Conservation (phyloP, 2,113 vertebrate genomes). For the Martes martes region DNA sequence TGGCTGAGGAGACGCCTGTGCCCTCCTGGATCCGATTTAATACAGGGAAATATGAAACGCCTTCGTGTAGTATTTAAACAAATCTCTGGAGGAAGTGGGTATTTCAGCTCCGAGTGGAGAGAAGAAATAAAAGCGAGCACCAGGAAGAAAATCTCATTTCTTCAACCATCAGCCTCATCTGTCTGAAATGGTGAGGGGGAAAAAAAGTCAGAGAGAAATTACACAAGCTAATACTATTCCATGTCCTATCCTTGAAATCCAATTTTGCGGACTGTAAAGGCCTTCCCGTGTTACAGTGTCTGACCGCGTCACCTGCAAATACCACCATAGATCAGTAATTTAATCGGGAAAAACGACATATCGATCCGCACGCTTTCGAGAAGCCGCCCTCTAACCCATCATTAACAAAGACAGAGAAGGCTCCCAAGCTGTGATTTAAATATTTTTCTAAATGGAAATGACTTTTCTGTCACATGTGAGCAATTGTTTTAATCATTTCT, state of each 20-base stretch:
- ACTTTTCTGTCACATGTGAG: conserved; percentile 63
- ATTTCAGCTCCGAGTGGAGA: neutral
- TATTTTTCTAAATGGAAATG: conserved; percentile 64
- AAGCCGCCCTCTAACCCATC: conserved; percentile 8
- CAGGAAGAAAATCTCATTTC: conserved; percentile 28
- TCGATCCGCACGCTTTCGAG: conserved; percentile 14
- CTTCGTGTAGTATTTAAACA: neutral
- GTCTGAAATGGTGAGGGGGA: neutral
- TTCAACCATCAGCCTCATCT: neutral
- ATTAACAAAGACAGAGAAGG: conserved; percentile 45
- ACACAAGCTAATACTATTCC: neutral
- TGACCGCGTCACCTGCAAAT: neutral
- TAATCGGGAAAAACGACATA: conserved; percentile 44
- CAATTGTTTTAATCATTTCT: conserved; percentile 65
- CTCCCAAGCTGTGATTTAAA: conserved; percentile 44
- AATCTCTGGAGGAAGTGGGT: neutral
- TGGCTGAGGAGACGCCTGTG: neutral
- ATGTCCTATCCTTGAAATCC: conserved; percentile 3
- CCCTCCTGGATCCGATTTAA: neutral
- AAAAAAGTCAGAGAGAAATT: neutral
- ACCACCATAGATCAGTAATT: neutral
- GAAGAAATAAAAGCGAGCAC: neutral
- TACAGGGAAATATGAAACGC: neutral
- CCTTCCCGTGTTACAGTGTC: neutral
- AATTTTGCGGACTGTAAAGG: neutral